Evolutionary conservation across 2,797 vertebrate genomes (phyloP).

Genomic region (Urosaurus nigricauda): DNA sequence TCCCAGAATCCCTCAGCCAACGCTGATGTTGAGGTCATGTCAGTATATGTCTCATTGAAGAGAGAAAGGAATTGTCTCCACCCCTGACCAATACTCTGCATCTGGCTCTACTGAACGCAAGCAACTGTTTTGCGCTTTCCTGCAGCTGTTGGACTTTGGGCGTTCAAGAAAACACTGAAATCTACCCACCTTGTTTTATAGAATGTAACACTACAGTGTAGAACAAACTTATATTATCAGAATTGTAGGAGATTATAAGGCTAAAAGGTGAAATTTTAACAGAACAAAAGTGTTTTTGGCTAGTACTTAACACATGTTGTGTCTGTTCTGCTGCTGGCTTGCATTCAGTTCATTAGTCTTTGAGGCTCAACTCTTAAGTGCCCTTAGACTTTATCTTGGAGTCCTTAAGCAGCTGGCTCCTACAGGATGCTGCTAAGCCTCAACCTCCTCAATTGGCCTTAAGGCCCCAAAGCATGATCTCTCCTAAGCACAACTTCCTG

Average conservation of each 20-base stretch:
- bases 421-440: not conserved
- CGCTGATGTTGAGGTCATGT: not conserved
- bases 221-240: not conserved
- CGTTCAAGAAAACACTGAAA: not conserved
- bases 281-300: no score
- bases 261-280: no score
- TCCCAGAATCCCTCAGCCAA: no score
- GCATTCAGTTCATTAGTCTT: not conserved
- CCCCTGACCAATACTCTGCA: not conserved
- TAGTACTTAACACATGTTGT: no score
- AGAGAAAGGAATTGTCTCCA: not conserved
- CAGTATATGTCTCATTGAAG: not conserved
- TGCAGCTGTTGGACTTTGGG: not conserved
- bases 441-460: constrained; percentile 2
- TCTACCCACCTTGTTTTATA: not conserved
- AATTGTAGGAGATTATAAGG: no score
- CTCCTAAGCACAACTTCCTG: not conserved
- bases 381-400: not conserved
- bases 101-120: not conserved
- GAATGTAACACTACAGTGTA: no score
- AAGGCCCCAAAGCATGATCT: not conserved
- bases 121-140: not conserved
- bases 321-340: no score
- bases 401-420: not conserved
- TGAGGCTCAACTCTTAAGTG: not conserved